Base-by-base conservation (phyloP, 1,140 invertebrate genomes). In the Drosophila lowei region DNA sequence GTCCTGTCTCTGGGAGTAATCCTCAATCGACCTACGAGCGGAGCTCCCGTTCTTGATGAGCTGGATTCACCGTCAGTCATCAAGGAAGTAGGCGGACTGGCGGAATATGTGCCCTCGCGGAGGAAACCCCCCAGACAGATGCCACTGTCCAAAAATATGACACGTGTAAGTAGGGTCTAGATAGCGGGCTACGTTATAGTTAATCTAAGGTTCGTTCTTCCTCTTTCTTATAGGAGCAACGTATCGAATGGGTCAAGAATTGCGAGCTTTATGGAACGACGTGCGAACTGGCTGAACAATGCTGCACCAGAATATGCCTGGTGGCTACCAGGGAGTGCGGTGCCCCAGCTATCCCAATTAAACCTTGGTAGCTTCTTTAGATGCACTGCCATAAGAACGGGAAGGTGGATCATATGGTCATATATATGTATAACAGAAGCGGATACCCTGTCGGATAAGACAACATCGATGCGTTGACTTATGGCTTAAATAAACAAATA, bases 61-160 rank as follows among this genome's bases (percentile, higher is more conserved):
- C 54, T 38, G 11, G 34, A 38, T 11, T 6, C 21, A 15, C 23
- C 23, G 11, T 41, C 21, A 5, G 13, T 11, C 13, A 6, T 56
- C 23, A 8, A 21, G 23, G 3, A 55, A 13, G 0, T 43, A 11
- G 41, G 16, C 11, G 21, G 47, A 23, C 7, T 34, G 25, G 16
- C 30, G n/a, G 15, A 15, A 3, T 16, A 25, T 9, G 2, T n/a
- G 4, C 2, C 8, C 13, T 8, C 4, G 3, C 2, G 38, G 11
- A 21, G 6, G 13, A n/a, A 7, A 28, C 7, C 7, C 21, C 4
- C 8, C 0, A 3, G 28, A 5, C 2, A 38, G 9, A 21, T 67
- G 59, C 59, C 59, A 2, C 11, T 13, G 13, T 18, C 28, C 4
- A 18, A 7, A 60, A 21, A 64, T 21, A n/a, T 64, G 3, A 21